These are phyloP conservation scores for Megalonaias nervosa DNA, from an alignment of 1,140 invertebrate species.

Conservation along the genomic window DNA sequence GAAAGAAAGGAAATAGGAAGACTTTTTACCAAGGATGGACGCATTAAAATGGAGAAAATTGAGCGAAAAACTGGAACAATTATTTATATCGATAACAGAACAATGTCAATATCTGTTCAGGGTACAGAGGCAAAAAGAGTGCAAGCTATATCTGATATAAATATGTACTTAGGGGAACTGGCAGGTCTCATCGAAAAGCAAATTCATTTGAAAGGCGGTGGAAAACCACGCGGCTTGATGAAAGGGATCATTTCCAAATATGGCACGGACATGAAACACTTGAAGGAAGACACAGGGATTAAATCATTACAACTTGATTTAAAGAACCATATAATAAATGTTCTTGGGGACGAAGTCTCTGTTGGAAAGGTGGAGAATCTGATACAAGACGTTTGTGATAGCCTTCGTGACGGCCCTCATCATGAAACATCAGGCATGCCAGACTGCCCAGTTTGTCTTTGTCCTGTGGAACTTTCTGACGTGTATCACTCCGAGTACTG, in stretches of 20 bases:
- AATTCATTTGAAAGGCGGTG: constrained; percentile 37
- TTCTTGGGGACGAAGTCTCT: constrained; percentile 42
- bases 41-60: constrained; percentile 31
- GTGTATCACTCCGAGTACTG: constrained; percentile 58
- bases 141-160: constrained; percentile 30
- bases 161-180: constrained; percentile 37
- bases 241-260: constrained; percentile 50
- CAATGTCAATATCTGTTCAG: constrained; percentile 44
- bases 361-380: constrained; percentile 29
- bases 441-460: constrained; percentile 59
- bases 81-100: constrained; percentile 49
- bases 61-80: constrained; percentile 36
- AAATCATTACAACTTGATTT: constrained; percentile 39
- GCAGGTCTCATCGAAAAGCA: constrained; percentile 23
- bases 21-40: constrained; percentile 46
- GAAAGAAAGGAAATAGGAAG: constrained; percentile 5
- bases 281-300: constrained; percentile 32
- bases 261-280: constrained; percentile 35
- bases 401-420: too few relatives aligned
- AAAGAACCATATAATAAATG: constrained; percentile 43
- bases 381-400: too few relatives aligned
- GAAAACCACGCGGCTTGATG: constrained; percentile 55
- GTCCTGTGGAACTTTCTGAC: constrained; percentile 46
- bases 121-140: constrained; percentile 28
- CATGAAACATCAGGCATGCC: constrained; percentile 11